Evolutionary conservation across 2,888 invertebrate species (phyloP), one percentile per base, ranked within the genome.

Genomic region (Vesta saturnalis): DNA sequence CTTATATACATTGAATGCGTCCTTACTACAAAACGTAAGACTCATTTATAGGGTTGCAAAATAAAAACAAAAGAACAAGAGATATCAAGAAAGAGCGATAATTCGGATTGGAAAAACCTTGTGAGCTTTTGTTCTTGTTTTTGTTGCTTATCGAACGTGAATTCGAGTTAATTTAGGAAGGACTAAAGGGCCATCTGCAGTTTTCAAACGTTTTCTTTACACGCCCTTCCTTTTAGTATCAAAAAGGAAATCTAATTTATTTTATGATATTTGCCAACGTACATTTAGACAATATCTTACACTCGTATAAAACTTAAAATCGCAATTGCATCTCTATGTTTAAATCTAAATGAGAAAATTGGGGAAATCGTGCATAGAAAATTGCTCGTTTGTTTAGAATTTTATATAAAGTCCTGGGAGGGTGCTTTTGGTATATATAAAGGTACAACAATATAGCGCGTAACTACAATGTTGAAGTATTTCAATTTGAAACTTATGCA

Each of bases 151-250:
- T 60, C 59, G 59, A 23, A 22, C 59, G 43, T 22, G 47, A 21
- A 47, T 60, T 60, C 46, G 22, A 60, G 59, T 60, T 43, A 60
- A 60, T 60, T 60, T 60, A 39, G 47, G 43, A 60, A 60, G 59
- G 59, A 21, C 47, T 43, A 39, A 23, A 18, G 47, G 15, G 22
- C 23, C 59, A 60, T 60, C 59, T 60, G 59, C 46, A 60, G 59
- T n/a, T 18, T 22, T 19, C n/a, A 56, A 39, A 30, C 39, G 30
- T 58, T 58, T 58, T 58, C 30, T 30, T 58, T 58, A 6, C 54
- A n/a, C 54, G 23, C 16, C 56, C 21, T 56, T 56, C 56, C 56
- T 30, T 56, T 15, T 30, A 30, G 15, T 22, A 23, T 55, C 47
- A 18, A 23, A 30, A 56, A 56, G 56, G 21, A 56, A 56, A 56